Conservation (phyloP, 2,888 invertebrate genomes). For the Heliconius aoede region DNA sequence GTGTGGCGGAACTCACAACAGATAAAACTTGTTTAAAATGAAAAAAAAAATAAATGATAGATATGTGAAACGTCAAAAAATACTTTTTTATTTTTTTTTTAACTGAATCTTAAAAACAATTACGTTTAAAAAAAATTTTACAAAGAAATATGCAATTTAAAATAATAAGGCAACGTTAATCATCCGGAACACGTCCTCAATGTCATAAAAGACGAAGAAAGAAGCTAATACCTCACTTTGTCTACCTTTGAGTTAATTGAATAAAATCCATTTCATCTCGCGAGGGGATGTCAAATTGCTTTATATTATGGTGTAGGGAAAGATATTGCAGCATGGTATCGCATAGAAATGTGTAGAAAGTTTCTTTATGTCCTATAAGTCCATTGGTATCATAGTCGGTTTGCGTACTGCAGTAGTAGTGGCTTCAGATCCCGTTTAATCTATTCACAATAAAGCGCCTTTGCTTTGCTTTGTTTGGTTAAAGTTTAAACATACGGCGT, state of each 20-base stretch:
- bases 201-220: slow-evolving; percentile 25
- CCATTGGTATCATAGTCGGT: too few relatives aligned
- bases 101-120: too few relatives aligned
- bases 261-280: slow-evolving; percentile 45
- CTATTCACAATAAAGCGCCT: too few relatives aligned
- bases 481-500: too few relatives aligned
- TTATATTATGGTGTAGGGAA: slow-evolving; percentile 29
- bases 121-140: too few relatives aligned
- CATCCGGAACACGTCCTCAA: slow-evolving; percentile 15
- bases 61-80: too few relatives aligned
- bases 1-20: not conserved
- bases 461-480: too few relatives aligned
- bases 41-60: too few relatives aligned
- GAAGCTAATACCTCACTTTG: slow-evolving; percentile 41
- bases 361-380: not conserved
- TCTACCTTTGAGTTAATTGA: slow-evolving; percentile 45
- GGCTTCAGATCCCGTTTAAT: not conserved
- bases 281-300: slow-evolving; percentile 35
- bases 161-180: not conserved
- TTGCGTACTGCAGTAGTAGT: not conserved
- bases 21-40: too few relatives aligned
- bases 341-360: not conserved
- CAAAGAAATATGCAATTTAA: not conserved
- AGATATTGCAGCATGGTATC: not conserved
- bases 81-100: too few relatives aligned